A percentile compares a stretch with the other conserved stretches of the same genome.
Evolutionary conservation across 2,888 invertebrate genomes (phyloP).

Genomic region (Leptinotarsa peninsularis): DNA sequence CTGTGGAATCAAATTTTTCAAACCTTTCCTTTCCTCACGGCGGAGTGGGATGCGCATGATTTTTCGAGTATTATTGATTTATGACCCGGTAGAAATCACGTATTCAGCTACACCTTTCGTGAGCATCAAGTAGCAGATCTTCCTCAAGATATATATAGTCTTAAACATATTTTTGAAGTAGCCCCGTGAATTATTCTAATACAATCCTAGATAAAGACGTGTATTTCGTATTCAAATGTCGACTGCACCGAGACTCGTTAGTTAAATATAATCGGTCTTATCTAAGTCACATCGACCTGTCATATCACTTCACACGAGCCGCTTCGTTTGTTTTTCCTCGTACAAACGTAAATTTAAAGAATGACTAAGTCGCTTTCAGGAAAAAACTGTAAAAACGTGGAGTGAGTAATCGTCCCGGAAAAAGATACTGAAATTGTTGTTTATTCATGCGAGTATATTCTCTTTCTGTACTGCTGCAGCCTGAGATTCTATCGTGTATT

Average conservation of each 20-base stretch:
- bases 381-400: slow-evolving; percentile 37
- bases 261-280: slow-evolving; percentile 48
- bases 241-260: slow-evolving; percentile 50
- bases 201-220: slow-evolving; percentile 22
- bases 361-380: slow-evolving; percentile 56
- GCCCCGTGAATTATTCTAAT: slow-evolving; percentile 17
- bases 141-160: background rate
- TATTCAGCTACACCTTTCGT: slow-evolving; percentile 12
- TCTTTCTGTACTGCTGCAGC: background rate
- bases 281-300: slow-evolving; percentile 49
- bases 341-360: slow-evolving; percentile 53
- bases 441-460: background rate
- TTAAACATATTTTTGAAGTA: slow-evolving; percentile 7
- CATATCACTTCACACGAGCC: slow-evolving; percentile 44
- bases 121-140: slow-evolving; percentile 14
- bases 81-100: slow-evolving; percentile 13
- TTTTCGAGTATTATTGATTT: slow-evolving; percentile 6
- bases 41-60: background rate
- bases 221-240: slow-evolving; percentile 53
- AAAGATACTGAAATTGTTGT: slow-evolving; percentile 24
- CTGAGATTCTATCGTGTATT: no score
- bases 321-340: slow-evolving; percentile 50
- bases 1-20: no score
- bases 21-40: no score
- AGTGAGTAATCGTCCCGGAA: slow-evolving; percentile 38